Conservation (phyloP, 2,113 vertebrate species). For the Platysteira castanea region DNA sequence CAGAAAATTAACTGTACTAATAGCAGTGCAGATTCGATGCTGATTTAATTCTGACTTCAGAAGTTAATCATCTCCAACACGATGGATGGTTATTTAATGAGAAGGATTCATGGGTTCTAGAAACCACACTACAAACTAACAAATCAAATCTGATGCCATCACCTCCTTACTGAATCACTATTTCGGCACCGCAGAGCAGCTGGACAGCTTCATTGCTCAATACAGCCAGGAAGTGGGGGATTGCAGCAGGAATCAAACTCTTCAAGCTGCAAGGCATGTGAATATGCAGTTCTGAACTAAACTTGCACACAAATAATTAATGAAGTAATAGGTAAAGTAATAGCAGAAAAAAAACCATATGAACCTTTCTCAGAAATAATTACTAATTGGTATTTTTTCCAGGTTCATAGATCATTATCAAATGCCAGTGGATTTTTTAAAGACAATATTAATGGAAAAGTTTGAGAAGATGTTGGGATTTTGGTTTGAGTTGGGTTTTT, state of each 20-base stretch:
- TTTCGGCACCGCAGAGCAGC: background rate
- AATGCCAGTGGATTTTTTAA: background rate
- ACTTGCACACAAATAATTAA: background rate
- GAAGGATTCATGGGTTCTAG: slow-evolving; percentile 44
- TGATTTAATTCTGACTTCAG: slow-evolving; percentile 56
- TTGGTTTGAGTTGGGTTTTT: background rate
- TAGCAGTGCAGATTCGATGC: background rate
- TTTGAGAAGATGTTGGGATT: background rate
- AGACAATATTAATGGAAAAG: background rate
- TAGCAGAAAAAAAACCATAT: background rate
- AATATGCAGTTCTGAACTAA: background rate
- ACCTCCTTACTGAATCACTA: slow-evolving; percentile 2
- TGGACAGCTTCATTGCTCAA: background rate
- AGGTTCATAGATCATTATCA: background rate
- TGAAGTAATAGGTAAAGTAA: background rate
- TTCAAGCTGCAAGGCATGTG: background rate
- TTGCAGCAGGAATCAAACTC: background rate
- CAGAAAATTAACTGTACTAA: slow-evolving; percentile 23
- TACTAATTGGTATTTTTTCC: background rate
- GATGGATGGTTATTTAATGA: slow-evolving; percentile 61
- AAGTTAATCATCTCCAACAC: slow-evolving; percentile 50
- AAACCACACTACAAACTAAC: slow-evolving; percentile 45
- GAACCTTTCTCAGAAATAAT: slow-evolving; percentile 5
- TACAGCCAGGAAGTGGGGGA: background rate
- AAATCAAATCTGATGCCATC: slow-evolving; percentile 25